Percentiles rank a stretch among this genome's conserved stretches.
Conservation (phyloP, 1,140 invertebrate species). For the Drosophila pseudoobscura region DNA sequence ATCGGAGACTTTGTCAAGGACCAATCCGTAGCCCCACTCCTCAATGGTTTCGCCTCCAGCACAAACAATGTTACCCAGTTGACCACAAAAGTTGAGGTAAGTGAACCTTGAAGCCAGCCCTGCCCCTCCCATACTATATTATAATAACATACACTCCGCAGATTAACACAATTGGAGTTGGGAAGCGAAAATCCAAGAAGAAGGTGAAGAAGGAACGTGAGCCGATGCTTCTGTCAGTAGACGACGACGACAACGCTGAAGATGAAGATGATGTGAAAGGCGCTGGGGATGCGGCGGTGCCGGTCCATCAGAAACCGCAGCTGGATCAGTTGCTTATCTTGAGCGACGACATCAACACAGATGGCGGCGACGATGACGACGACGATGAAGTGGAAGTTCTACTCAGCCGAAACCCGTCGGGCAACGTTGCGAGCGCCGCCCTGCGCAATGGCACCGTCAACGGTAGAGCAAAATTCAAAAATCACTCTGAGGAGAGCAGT, state of each 20-base stretch:
- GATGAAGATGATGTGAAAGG: no score
- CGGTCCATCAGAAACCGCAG: conserved; percentile 40
- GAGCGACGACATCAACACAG: conserved; percentile 33
- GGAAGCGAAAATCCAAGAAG: no score
- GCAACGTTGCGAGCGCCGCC: conserved; percentile 32
- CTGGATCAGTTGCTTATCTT: conserved; percentile 41
- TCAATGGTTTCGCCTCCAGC: conserved; percentile 57
- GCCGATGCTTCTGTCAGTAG: no score
- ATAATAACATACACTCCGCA: no score
- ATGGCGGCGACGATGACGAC: conserved; percentile 47
- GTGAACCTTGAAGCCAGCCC: no score
- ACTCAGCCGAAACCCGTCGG: conserved; percentile 34
- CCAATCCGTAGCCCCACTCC: conserved; percentile 43
- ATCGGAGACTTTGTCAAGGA: conserved; percentile 72
- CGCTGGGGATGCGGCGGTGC: conserved; percentile 2
- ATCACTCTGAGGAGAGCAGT: conserved; percentile 49
- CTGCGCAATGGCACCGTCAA: conserved; percentile 45
- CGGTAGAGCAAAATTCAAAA: conserved; percentile 19
- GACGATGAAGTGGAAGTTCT: conserved; percentile 64
- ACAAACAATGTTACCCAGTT: no score
- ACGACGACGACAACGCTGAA: no score
- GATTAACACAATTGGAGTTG: no score
- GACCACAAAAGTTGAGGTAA: no score
- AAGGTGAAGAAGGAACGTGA: no score
- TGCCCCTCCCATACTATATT: no score